Evolutionary conservation across 2,888 invertebrate genomes (phyloP), one percentile per base, ranked within the genome.

Genomic region (Biston stratarius): DNA sequence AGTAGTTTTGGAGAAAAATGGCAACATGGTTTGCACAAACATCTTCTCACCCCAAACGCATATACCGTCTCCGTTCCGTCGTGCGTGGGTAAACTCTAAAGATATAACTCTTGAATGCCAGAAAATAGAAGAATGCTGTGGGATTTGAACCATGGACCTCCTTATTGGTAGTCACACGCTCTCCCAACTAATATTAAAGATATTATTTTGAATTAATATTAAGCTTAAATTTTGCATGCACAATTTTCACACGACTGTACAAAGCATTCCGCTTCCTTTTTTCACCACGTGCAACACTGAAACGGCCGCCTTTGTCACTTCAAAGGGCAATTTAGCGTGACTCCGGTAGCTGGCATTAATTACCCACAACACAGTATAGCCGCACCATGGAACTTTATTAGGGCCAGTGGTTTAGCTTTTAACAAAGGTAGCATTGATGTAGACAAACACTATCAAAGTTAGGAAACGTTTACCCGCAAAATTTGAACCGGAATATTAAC

Each of bases 291-390:
- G 73, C 66, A 69, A 52, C 57, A 44, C 59, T 34, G 44, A 56
- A 60, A 36, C 47, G 67, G 60, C 14, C 63, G 68, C 70, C 72
- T 73, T 72, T 73, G 74, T 73, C 72, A 72, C 68, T 68, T 68
- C 69, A 61, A 67, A 58, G 69, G 65, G 68, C 71, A 75, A 75
- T 73, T 75, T 73, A 67, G 59, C 72, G 59, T 67, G 70, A 71
- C 74, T 71, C 58, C 53, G 75, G 74, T 76, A 71, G 77, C 65
- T 71, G 67, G 72, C 76, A 81, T 83, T 81, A 80, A 83, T 83
- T 82, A 83, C 76, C 77, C 76, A 77, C 67, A 81, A 76, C 73
- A 74, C 62, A 75, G 65, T 71, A 78, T 77, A 72, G 77, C 77
- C 64, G 76, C 65, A 34, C 48, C 55, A 34, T 67, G 44, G 42